These are phyloP conservation scores for Zenarchopterus dispar DNA, from an alignment of 2,797 vertebrate species.

Conservation along the genomic window DNA sequence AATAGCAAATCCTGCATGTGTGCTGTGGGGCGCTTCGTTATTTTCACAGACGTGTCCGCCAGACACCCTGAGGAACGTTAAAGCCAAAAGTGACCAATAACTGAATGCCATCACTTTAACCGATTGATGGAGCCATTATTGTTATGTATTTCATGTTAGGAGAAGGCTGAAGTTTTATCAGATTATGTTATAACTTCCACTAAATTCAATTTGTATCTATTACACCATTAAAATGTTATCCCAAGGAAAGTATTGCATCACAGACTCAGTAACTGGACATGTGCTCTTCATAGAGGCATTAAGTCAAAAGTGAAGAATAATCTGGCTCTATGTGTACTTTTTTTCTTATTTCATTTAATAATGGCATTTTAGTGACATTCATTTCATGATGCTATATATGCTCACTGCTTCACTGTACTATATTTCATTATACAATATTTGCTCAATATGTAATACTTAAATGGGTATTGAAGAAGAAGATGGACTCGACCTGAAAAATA, in stretches of 20 bases:
- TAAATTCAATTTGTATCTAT: slow-evolving; percentile 14
- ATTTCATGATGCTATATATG: not conserved
- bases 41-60: too few species aligned
- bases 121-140: too few species aligned
- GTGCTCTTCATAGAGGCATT: not conserved
- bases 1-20: too few species aligned
- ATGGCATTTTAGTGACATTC: not conserved
- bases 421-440: not conserved
- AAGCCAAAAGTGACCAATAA: too few species aligned
- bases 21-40: too few species aligned
- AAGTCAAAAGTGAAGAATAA: not conserved
- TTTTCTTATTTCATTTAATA: slow-evolving; percentile 2
- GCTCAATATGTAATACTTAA: slow-evolving; percentile 3
- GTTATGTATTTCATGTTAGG: too few species aligned
- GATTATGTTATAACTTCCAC: not conserved
- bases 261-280: not conserved
- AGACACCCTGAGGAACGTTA: too few species aligned
- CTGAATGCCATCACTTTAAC: too few species aligned
- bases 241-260: not conserved
- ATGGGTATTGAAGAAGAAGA: slow-evolving; percentile 15
- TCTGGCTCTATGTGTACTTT: slow-evolving; percentile 3
- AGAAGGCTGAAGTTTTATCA: not conserved
- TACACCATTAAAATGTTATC: not conserved
- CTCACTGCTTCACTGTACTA: too few species aligned
- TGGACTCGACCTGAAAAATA: slow-evolving; percentile 1